Percentiles rank a stretch among this genome's conserved stretches.
Evolutionary conservation across 2,113 vertebrate genomes (phyloP).

Genomic region (Psittacara wagleri): DNA sequence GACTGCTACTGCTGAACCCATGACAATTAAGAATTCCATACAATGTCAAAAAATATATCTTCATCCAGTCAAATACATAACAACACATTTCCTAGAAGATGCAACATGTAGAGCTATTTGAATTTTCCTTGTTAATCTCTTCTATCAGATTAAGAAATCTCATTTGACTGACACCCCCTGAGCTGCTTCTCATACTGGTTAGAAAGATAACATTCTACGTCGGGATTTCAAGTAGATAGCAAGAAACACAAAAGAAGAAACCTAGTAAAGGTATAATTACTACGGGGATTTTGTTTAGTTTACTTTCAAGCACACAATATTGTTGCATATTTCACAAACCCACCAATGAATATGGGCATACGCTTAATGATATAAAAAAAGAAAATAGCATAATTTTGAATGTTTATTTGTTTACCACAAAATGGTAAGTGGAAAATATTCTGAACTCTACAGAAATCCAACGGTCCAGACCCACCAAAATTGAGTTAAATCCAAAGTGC

Average conservation of each 20-base stretch:
- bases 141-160: not conserved
- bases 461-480: not conserved
- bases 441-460: not conserved
- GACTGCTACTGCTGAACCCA: too few relatives aligned
- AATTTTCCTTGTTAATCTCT: not conserved
- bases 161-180: not conserved
- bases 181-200: not conserved
- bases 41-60: not conserved
- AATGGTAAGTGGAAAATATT: not conserved
- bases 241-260: not conserved
- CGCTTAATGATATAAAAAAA: not conserved
- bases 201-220: not conserved
- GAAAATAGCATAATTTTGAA: not conserved
- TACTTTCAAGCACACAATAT: not conserved
- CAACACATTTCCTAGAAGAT: not conserved
- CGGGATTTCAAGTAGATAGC: not conserved
- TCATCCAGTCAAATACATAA: not conserved
- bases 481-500: not conserved
- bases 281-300: accelerated
- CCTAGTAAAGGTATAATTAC: not conserved
- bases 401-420: not conserved
- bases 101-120: not conserved
- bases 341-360: not conserved
- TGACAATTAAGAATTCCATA: not conserved
- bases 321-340: not conserved